A percentile compares a stretch with the other conserved stretches of the same genome.
Conservation (phyloP, 2,888 invertebrate species). For the Diogma glabrata region DNA sequence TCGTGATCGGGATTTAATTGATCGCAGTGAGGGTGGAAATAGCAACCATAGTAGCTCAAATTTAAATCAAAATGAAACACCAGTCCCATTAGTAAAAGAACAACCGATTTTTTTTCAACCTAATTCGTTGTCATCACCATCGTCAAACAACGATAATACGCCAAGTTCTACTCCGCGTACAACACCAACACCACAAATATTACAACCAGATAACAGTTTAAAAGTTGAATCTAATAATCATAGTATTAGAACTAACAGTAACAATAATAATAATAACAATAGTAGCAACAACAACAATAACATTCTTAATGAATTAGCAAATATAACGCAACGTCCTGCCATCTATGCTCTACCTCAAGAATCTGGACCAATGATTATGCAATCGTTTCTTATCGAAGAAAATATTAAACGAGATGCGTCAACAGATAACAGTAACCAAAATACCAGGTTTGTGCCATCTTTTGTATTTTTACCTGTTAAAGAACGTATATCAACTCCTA, state of each 20-base stretch:
- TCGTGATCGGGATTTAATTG: too few species aligned
- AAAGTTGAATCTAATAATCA: conserved; percentile 10
- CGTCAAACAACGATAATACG: too few species aligned
- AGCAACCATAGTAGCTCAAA: conserved; percentile 29
- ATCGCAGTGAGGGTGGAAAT: too few species aligned
- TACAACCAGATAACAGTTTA: conserved; percentile 21
- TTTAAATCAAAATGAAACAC: conserved; percentile 25
- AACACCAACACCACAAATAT: conserved; percentile 24
- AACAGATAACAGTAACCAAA: conserved; percentile 15
- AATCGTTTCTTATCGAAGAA: conserved; percentile 80
- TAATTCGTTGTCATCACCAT: conserved; percentile 34
- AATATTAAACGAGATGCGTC: conserved; percentile 27
- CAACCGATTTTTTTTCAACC: conserved; percentile 42
- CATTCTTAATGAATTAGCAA: conserved; percentile 29
- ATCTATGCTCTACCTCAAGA: conserved; percentile 54
- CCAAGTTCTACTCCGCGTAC: conserved; percentile 31
- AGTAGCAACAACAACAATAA: conserved; percentile 25
- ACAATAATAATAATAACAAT: conserved; percentile 2
- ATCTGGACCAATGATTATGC: conserved; percentile 66
- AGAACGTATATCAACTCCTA: conserved; percentile 70
- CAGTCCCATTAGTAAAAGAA: conserved; percentile 47
- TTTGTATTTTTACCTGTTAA: conserved; percentile 90
- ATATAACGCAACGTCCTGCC: conserved; percentile 39
- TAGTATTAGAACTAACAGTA: conserved; percentile 10
- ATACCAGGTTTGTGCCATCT: conserved; percentile 68